A percentile compares a stretch with the other conserved stretches of the same genome.
These are phyloP conservation scores for Lycocorax pyrrhopterus DNA, from an alignment of 2,113 vertebrate genomes.

Conservation along the genomic window DNA sequence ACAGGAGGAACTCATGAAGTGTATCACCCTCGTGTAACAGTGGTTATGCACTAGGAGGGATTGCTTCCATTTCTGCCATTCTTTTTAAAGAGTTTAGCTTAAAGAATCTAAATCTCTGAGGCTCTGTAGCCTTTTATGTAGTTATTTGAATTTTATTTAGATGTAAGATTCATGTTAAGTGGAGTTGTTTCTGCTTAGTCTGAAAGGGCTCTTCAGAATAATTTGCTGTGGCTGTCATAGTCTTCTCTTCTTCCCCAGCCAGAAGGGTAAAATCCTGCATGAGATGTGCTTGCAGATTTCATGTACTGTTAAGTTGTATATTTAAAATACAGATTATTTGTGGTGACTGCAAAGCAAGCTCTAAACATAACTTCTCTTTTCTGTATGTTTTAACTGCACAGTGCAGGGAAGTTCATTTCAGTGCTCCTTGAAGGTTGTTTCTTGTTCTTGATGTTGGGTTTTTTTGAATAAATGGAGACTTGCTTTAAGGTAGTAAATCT, in stretches of 20 bases:
- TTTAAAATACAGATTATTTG: not conserved
- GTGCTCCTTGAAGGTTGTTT: not conserved
- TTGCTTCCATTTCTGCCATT: not conserved
- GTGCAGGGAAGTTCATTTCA: not conserved
- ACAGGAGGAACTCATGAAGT: not conserved
- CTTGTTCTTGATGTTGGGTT: not conserved
- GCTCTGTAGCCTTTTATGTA: not conserved
- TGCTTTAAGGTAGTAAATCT: not conserved
- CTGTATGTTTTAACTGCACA: not conserved
- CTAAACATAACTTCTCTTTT: not conserved
- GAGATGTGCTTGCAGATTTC: not conserved
- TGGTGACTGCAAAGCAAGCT: not conserved
- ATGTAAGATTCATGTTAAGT: not conserved
- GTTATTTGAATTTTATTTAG: constrained; percentile 5
- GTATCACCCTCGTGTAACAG: not conserved
- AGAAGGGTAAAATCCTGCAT: not conserved
- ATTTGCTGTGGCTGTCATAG: not conserved
- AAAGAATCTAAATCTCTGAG: not conserved
- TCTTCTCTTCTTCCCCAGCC: not conserved
- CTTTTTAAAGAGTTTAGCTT: not conserved
- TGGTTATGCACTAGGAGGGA: not conserved
- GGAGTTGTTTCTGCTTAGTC: not conserved
- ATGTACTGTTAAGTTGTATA: not conserved
- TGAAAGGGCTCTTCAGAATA: not conserved
- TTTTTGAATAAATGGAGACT: not conserved